phyloP scores from a whole-genome alignment of 1,140 invertebrate genomes.

The Phymorhynchus buccinoides region DNA sequence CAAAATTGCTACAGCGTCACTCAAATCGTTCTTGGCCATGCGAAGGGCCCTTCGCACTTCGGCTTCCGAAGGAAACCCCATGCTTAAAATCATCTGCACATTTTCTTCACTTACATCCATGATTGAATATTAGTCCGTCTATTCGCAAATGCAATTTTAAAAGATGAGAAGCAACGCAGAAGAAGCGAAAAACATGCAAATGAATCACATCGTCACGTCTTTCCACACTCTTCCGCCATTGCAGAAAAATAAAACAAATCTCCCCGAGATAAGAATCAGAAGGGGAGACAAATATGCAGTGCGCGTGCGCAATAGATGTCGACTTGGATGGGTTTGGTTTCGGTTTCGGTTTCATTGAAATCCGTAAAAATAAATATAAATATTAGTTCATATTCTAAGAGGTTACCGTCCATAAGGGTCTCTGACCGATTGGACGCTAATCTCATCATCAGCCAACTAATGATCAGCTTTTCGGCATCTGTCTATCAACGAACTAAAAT shows the following conservation, averaged over 20 bases:
- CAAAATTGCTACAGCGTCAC: constrained; percentile 76
- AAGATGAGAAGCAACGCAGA: neutral
- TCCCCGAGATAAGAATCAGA: neutral
- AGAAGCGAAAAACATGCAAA: neutral
- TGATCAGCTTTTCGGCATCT: too few species aligned
- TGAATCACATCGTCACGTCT: constrained; percentile 25
- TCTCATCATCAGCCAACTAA: too few species aligned
- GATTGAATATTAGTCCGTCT: neutral
- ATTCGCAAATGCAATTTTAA: neutral
- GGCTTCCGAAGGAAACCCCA: constrained; percentile 76
- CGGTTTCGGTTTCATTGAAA: neutral
- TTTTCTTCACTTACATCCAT: constrained; percentile 77
- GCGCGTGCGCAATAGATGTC: neutral
- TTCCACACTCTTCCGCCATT: constrained; percentile 23
- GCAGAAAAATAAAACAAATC: neutral
- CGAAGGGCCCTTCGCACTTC: constrained; percentile 75
- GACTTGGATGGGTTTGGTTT: neutral
- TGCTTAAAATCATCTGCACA: constrained; percentile 74
- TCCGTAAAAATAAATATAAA: neutral
- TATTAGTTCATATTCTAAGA: neutral
- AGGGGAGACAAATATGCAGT: constrained; percentile 10
- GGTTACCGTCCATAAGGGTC: too few species aligned
- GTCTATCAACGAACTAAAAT: too few species aligned
- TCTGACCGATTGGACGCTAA: neutral
- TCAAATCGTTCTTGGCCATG: constrained; percentile 76